phyloP scores from a whole-genome alignment of 2,797 vertebrate species.

The Antennarius maculatus region DNA sequence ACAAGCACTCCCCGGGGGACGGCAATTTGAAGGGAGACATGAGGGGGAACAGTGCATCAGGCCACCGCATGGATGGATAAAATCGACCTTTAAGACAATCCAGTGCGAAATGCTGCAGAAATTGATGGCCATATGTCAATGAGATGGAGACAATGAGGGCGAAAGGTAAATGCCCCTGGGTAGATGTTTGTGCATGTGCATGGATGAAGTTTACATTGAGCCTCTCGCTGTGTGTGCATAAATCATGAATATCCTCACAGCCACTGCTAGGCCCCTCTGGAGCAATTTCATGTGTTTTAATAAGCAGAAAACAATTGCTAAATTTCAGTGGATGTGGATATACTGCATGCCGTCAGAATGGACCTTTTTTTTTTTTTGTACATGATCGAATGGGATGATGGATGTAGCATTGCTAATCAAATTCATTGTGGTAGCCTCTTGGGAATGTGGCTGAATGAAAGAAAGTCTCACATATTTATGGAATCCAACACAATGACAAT shows the following conservation, averaged over 20 bases:
- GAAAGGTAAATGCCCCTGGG: constrained; percentile 73
- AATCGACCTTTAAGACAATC: constrained; percentile 76
- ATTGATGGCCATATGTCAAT: constrained; percentile 77
- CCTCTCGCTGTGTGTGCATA: constrained; percentile 58
- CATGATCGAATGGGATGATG: constrained; percentile 64
- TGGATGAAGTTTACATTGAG: constrained; percentile 63
- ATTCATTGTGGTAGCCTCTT: constrained; percentile 62
- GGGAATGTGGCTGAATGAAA: constrained; percentile 49
- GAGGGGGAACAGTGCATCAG: constrained; percentile 52
- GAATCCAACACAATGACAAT: constrained; percentile 33
- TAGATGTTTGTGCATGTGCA: constrained; percentile 68
- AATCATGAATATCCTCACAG: constrained; percentile 70
- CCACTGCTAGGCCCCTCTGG: constrained; percentile 60
- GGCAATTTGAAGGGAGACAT: constrained; percentile 65
- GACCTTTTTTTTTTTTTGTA: constrained; percentile 42
- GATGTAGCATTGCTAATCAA: constrained; percentile 72
- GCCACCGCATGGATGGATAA: constrained; percentile 57
- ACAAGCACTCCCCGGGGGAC: constrained; percentile 76
- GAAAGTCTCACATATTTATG: constrained; percentile 38
- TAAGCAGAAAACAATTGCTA: constrained; percentile 73
- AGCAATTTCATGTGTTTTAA: constrained; percentile 74
- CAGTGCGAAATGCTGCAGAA: constrained; percentile 61
- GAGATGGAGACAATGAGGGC: constrained; percentile 74
- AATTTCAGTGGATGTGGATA: constrained; percentile 64
- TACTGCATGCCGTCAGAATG: constrained; percentile 38